Conservation (phyloP, 2,888 invertebrate genomes). For the Myopa tessellatipennis region DNA sequence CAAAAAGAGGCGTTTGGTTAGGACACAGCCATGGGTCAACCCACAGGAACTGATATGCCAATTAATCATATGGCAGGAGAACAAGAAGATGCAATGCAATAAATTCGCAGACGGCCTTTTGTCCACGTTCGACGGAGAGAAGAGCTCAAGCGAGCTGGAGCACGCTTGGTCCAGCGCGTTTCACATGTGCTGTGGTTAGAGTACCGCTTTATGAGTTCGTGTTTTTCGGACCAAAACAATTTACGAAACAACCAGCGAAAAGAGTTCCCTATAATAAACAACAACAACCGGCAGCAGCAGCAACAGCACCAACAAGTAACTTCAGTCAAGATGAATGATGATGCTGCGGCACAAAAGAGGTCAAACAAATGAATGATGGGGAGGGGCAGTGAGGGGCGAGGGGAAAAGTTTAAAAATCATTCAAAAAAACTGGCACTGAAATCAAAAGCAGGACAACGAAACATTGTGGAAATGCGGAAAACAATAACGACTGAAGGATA, state of each 20-base stretch:
- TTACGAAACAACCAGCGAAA: conserved; percentile 21
- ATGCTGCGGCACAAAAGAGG: conserved; percentile 10
- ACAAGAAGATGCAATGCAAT: conserved; percentile 13
- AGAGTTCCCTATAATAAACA: neutral
- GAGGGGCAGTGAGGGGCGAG: too few species aligned
- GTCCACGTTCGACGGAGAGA: neutral
- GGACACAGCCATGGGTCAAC: conserved; percentile 25
- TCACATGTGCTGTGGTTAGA: conserved; percentile 9
- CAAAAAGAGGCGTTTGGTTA: neutral
- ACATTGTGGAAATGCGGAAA: neutral
- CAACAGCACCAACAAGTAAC: neutral
- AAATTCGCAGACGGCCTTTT: conserved; percentile 25
- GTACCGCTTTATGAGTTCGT: conserved; percentile 29
- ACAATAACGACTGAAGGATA: conserved; percentile 3
- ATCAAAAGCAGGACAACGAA: conserved; percentile 1
- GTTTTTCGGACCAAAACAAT: conserved; percentile 35
- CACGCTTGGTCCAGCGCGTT: neutral
- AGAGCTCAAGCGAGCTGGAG: neutral
- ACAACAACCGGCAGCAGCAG: neutral
- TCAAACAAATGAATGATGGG: neutral
- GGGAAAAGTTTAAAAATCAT: neutral
- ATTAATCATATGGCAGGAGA: conserved; percentile 27
- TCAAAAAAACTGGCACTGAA: neutral
- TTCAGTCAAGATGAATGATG: conserved; percentile 24
- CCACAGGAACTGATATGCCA: conserved; percentile 31